phyloP scores from a whole-genome alignment of 2,113 vertebrate genomes.

The Bathybates hornii region DNA sequence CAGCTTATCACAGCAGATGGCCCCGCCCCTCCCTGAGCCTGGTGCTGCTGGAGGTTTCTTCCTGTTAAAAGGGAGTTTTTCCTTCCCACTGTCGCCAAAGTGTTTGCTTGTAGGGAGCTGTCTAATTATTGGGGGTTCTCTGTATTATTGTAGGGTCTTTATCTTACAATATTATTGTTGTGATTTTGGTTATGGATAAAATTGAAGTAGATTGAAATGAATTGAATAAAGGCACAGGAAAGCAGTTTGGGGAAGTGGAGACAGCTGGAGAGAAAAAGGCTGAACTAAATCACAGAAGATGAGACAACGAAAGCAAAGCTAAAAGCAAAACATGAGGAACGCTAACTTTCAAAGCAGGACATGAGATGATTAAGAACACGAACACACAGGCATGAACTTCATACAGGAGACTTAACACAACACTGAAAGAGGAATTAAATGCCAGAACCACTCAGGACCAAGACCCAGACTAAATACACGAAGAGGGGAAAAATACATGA shows the following conservation, averaged over 20 bases:
- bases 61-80: too few species aligned
- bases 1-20: background rate
- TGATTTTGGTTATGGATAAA: background rate
- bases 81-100: too few species aligned
- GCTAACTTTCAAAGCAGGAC: background rate
- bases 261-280: background rate
- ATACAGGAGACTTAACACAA: background rate
- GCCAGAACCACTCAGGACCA: background rate
- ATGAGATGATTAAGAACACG: background rate
- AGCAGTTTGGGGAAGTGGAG: background rate
- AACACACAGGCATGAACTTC: background rate
- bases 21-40: background rate
- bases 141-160: background rate
- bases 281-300: background rate
- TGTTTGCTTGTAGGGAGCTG: too few species aligned
- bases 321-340: accelerated
- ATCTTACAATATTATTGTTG: background rate
- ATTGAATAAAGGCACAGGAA: background rate
- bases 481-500: background rate
- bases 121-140: too few species aligned
- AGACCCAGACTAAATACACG: background rate
- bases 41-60: too few species aligned
- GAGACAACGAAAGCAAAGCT: background rate
- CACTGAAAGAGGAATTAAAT: background rate
- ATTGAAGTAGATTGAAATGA: background rate